Conservation (phyloP, 64 coral and sea anemone species). For the Catalaphyllia jardinei region DNA sequence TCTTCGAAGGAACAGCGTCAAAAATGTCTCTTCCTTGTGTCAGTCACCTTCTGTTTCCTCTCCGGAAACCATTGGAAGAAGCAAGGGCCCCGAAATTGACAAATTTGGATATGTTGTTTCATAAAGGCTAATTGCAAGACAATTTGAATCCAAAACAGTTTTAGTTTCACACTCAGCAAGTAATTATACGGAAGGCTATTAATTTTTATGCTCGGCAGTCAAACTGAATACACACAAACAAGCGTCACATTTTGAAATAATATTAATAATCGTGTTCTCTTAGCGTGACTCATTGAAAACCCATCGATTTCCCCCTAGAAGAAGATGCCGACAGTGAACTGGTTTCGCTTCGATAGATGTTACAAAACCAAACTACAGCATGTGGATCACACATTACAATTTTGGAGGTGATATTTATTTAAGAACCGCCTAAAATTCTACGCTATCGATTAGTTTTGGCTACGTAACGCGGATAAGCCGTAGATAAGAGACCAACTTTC, state of each 20-base stretch:
- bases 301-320: background rate
- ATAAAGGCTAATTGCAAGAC: slow-evolving; percentile 29
- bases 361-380: background rate
- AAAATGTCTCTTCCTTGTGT: background rate
- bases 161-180: slow-evolving; percentile 28
- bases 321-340: background rate
- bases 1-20: no score
- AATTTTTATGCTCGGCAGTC: slow-evolving; percentile 38
- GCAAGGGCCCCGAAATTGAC: slow-evolving; percentile 4
- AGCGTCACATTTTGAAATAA: background rate
- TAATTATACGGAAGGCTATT: slow-evolving; percentile 44
- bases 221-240: background rate
- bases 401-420: slow-evolving; percentile 5
- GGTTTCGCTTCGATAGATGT: background rate
- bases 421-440: background rate
- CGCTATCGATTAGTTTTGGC: background rate
- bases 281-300: background rate
- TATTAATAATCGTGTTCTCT: background rate
- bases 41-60: background rate
- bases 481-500: background rate
- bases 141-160: slow-evolving; percentile 40
- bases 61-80: background rate
- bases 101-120: slow-evolving; percentile 32
- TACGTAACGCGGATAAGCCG: background rate
- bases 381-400: background rate